Evolutionary conservation across 2,888 invertebrate species (phyloP), one percentile per base, ranked within the genome.

Genomic region (Platycnemis pennipes): DNA sequence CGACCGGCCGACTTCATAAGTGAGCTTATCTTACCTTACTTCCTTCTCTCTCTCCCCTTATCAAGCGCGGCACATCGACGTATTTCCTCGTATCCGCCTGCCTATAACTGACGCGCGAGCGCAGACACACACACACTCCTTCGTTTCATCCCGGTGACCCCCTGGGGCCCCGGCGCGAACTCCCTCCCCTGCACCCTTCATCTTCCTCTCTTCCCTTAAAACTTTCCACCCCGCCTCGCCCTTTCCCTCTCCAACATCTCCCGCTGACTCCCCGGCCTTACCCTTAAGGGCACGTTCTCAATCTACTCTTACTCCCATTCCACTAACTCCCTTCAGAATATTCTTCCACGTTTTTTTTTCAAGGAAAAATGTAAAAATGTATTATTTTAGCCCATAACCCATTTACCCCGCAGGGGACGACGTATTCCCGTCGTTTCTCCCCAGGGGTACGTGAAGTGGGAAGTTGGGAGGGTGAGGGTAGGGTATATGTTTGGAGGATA

Each of bases 11-110:
- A 37, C 44, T 86, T 42, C 22, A 63, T 26, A 63, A 63, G 63
- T 63, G 26, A 63, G 19, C 49, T 49, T 49, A 49, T n/a, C n/a
- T n/a, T n/a, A n/a, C n/a, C n/a, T n/a, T n/a, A n/a, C n/a, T n/a
- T n/a, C n/a, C n/a, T n/a, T 49, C 56, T 56, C 56, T 56, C 56
- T 53, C 53, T n/a, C 37, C 31, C 89, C 49, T 89, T 56, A 89
- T 89, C 89, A 56, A 42, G 37, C 42, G 22, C 19, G 22, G 89
- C 37, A 42, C 89, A 89, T 89, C 56, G 56, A 89, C 42, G 56
- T 56, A 89, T 56, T 56, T 89, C 89, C 53, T 53, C 88, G 89
- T 42, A 56, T 56, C 63, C 3, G 89, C 49, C 88, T 88, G 19
- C 49, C n/a, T n/a, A n/a, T n/a, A 49, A 49, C 49, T 46, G n/a